phyloP scores from a whole-genome alignment of 2,888 invertebrate species.

The Opisthograptis luteolata region DNA sequence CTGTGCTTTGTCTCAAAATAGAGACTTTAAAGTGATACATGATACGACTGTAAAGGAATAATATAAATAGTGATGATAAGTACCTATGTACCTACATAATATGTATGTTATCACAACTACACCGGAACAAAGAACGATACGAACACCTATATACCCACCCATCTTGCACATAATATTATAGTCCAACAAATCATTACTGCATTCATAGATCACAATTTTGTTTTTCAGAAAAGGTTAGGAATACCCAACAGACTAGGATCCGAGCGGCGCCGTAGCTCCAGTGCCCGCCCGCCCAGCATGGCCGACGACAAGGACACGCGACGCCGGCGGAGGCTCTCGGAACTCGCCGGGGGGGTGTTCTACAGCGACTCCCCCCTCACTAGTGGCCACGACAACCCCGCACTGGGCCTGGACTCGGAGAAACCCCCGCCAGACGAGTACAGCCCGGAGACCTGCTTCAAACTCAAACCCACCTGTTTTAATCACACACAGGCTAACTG shows the following conservation, averaged over 20 bases:
- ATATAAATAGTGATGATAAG: no score
- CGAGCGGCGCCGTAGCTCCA: slow-evolving; percentile 73
- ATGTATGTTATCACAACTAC: no score
- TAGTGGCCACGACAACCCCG: slow-evolving; percentile 71
- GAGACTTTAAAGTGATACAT: no score
- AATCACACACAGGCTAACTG: slow-evolving; percentile 21
- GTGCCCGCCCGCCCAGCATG: slow-evolving; percentile 71
- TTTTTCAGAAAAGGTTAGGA: slow-evolving; percentile 63
- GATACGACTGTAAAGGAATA: no score
- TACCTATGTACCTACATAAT: no score
- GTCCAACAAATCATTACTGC: no score
- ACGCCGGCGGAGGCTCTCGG: slow-evolving; percentile 73
- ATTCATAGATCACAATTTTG: slow-evolving; percentile 6
- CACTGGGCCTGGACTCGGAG: slow-evolving; percentile 66
- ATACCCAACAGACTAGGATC: slow-evolving; percentile 67
- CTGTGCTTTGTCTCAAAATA: no score
- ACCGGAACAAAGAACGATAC: no score
- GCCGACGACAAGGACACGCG: slow-evolving; percentile 75
- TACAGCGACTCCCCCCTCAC: slow-evolving; percentile 69
- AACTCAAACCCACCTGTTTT: slow-evolving; percentile 47
- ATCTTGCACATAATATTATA: no score
- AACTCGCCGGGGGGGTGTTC: slow-evolving; percentile 78
- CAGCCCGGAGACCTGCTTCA: slow-evolving; percentile 52
- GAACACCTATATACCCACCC: no score
- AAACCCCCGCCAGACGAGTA: slow-evolving; percentile 60